Evolutionary conservation across 1,140 invertebrate genomes (phyloP).

Genomic region (Panagrolaimus sp.): DNA sequence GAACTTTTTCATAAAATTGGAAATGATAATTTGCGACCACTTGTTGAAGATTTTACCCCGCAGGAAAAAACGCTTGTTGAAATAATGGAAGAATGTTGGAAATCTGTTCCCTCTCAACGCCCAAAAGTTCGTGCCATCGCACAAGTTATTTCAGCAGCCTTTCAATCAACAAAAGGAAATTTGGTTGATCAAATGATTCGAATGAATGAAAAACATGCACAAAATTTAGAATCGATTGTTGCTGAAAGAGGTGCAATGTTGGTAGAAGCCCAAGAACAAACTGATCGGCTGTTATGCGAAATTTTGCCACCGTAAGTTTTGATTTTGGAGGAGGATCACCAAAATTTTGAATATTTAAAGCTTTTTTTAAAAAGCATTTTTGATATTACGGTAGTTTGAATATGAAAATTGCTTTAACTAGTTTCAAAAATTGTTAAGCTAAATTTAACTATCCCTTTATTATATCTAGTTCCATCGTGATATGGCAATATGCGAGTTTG

Average conservation of each 20-base stretch:
- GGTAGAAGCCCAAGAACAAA: constrained; percentile 52
- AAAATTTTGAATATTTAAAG: too few species aligned
- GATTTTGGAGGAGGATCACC: too few species aligned
- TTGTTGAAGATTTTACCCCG: not conserved
- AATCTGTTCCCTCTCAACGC: constrained; percentile 40
- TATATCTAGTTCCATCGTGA: too few species aligned
- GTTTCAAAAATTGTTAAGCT: too few species aligned
- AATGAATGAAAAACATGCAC: constrained; percentile 60
- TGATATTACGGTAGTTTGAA: too few species aligned
- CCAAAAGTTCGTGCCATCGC: constrained; percentile 41
- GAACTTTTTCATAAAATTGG: constrained; percentile 12
- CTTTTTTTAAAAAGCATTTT: constrained; percentile 14
- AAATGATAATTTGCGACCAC: not conserved
- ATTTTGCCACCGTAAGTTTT: constrained; percentile 58
- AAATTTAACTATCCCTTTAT: too few species aligned
- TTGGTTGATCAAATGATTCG: constrained; percentile 60
- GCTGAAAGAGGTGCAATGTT: constrained; percentile 52
- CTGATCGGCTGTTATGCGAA: constrained; percentile 56
- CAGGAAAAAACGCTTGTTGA: constrained; percentile 31
- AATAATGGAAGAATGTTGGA: constrained; percentile 48
- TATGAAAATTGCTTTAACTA: not conserved
- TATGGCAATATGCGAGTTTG: too few species aligned
- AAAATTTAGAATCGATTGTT: constrained; percentile 58
- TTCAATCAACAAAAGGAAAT: constrained; percentile 51
- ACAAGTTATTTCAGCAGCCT: constrained; percentile 41